Conservation (phyloP, 1,140 invertebrate species). For the Drosophila lini region DNA sequence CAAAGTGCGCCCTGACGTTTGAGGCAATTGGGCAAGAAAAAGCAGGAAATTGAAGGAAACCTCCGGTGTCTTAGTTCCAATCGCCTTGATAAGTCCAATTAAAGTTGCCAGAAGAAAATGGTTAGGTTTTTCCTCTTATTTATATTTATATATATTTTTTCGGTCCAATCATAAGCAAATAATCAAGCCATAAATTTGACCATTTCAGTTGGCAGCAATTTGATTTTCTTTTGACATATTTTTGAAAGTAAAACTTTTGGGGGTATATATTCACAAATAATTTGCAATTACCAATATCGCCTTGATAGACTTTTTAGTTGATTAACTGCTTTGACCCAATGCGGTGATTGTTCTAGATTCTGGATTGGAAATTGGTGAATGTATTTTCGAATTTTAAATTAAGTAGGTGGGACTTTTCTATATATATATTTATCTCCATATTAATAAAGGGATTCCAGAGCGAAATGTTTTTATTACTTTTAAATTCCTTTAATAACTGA, state of each 20-base stretch:
- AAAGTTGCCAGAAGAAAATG: slow-evolving; percentile 68
- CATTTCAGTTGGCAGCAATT: slow-evolving; percentile 49
- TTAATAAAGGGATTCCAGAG: neutral
- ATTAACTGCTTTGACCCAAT: slow-evolving; percentile 59
- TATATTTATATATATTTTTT: slow-evolving; percentile 1
- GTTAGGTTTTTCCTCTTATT: slow-evolving; percentile 30
- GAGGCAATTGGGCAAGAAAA: slow-evolving; percentile 51
- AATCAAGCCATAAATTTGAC: slow-evolving; percentile 80
- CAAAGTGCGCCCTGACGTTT: slow-evolving; percentile 48
- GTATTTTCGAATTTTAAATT: neutral
- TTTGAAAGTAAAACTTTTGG: slow-evolving; percentile 68
- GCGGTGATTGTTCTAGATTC: slow-evolving; percentile 33
- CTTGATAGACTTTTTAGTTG: slow-evolving; percentile 58
- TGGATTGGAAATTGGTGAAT: slow-evolving; percentile 1
- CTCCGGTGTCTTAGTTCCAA: slow-evolving; percentile 46
- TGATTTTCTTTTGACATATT: slow-evolving; percentile 61
- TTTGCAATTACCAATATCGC: slow-evolving; percentile 64
- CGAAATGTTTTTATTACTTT: neutral
- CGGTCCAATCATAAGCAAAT: slow-evolving; percentile 75
- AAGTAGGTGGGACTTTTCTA: neutral
- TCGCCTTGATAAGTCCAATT: slow-evolving; percentile 78
- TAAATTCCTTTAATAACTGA: neutral
- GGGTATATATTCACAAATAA: slow-evolving; percentile 60
- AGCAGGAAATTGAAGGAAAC: slow-evolving; percentile 46
- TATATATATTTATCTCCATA: neutral